Percentiles rank a stretch among this genome's conserved stretches.
phyloP scores from a whole-genome alignment of 2,888 invertebrate species.

The Tinea pellionella region DNA sequence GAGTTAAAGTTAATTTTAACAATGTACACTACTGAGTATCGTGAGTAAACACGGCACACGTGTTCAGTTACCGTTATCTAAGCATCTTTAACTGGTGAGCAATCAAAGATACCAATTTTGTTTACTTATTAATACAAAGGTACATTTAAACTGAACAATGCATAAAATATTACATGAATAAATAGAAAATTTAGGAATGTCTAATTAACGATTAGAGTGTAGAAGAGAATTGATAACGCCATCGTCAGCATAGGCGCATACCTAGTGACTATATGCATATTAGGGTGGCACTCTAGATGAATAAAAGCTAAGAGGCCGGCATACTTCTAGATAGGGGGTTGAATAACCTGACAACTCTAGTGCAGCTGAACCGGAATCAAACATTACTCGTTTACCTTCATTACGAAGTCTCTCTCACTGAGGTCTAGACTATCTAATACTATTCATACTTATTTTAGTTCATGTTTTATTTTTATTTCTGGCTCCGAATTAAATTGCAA shows the following conservation, averaged over 20 bases:
- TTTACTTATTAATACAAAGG: background rate
- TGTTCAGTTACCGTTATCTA: background rate
- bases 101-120: background rate
- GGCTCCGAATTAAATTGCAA: constrained; percentile 14
- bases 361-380: constrained; percentile 16
- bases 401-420: constrained; percentile 5
- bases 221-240: background rate
- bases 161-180: background rate
- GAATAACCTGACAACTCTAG: constrained; percentile 18
- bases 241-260: background rate
- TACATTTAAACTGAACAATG: background rate
- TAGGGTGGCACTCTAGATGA: background rate
- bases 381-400: constrained; percentile 16
- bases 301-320: background rate
- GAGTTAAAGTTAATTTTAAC: constrained; percentile 44
- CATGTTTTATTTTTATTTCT: constrained; percentile 9
- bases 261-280: background rate
- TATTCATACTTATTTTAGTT: background rate
- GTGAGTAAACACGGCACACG: constrained; percentile 24
- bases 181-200: background rate
- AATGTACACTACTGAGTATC: constrained; percentile 38
- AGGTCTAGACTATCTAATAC: background rate
- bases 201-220: background rate
- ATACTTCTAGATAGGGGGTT: constrained; percentile 14
- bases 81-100: background rate